Evolutionary conservation across 1,140 invertebrate genomes (phyloP), one percentile per base, ranked within the genome.

Genomic region (Zaprionus africanus): DNA sequence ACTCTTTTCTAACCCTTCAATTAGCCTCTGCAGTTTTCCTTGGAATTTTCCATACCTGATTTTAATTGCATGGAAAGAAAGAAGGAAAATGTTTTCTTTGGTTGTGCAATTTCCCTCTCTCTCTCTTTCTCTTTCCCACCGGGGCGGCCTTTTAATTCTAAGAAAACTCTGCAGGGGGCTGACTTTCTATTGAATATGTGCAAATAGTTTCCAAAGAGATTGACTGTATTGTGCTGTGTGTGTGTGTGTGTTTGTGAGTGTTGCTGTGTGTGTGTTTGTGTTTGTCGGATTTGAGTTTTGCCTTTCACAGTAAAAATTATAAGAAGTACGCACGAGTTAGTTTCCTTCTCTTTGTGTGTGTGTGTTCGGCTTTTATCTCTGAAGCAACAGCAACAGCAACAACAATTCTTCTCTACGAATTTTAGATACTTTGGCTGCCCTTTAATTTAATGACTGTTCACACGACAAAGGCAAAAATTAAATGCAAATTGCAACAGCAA

Each of bases 371-470:
- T 38, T 61, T 68, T 68, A 68, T 68, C 36, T 60, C 41, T 56
- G 57, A 68, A 28, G 26, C 26, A 49, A 43, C 22, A 53, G 38
- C 7, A 31, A 15, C 28, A 22, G 11, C 60, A 70, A 7, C 15
- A 12, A 41, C 53, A 54, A n/a, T 26, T 51, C 31, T 28, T 11
- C 24, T 70, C 49, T 53, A 46, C 51, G 54, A 49, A 51, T 58
- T 72, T 65, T 56, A 66, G 69, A 65, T 72, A 51, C 54, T 79
- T 74, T 19, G 70, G 51, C 24, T 78, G 66, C 49, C 68, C 78
- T 88, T 81, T 90, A 90, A 88, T 88, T 90, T 84, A 90, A 84
- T 88, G 84, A 88, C 78, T 90, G 84, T 90, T 90, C 64, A 70
- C 67, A 68, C 64, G 46, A 84, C 81, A 84, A 88, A 88, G 85